phyloP scores from a whole-genome alignment of 2,113 vertebrate species.

The Entelurus aequoreus region DNA sequence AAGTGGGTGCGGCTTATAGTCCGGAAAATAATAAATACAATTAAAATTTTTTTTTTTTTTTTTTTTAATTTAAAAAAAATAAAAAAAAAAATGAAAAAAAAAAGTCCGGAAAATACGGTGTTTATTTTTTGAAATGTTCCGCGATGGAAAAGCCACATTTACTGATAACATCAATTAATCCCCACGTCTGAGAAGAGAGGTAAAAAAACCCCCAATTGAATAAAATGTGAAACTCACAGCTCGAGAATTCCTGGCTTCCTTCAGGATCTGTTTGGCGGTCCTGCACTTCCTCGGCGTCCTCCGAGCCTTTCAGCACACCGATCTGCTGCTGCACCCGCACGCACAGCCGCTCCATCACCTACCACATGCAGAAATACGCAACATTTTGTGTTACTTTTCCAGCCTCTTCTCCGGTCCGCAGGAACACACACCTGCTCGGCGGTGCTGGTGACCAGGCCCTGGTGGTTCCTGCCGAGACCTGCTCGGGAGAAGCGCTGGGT shows the following conservation, averaged over 20 bases:
- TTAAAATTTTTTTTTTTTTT: no score
- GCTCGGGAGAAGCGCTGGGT: conserved; percentile 82
- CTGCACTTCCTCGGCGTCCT: conserved; percentile 79
- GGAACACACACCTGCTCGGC: conserved; percentile 82
- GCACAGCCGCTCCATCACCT: conserved; percentile 86
- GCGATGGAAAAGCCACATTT: background rate
- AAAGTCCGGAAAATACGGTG: no score
- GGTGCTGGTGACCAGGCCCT: conserved; percentile 85
- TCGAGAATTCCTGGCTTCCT: conserved; percentile 85
- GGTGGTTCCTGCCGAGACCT: conserved; percentile 83
- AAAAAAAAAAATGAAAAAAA: no score
- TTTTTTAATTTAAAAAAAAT: no score
- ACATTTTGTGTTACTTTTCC: background rate
- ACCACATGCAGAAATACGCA: background rate
- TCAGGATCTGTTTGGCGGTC: conserved; percentile 82
- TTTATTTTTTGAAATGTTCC: no score
- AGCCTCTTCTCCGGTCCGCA: conserved; percentile 25
- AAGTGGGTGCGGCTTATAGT: no score
- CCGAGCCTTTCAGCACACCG: conserved; percentile 75
- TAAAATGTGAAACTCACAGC: conserved; percentile 69
- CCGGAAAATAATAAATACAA: no score
- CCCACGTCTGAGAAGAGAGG: background rate
- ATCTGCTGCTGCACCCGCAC: conserved; percentile 84
- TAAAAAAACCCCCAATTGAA: background rate
- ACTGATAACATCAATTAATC: background rate